Evolutionary conservation across 2,113 vertebrate species (phyloP).

Genomic region (Mesitornis unicolor): DNA sequence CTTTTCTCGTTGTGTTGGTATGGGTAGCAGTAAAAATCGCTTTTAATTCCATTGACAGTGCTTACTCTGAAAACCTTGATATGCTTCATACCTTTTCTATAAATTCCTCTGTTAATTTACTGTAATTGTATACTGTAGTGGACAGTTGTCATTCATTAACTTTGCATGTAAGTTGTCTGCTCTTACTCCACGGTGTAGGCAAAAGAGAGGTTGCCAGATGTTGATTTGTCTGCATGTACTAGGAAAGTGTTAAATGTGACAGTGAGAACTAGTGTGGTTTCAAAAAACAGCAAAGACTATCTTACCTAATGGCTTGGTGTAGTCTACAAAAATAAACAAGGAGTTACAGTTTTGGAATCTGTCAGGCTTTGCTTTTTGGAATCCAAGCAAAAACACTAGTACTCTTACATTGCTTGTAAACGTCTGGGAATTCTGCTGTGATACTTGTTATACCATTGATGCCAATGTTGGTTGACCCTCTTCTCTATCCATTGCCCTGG

Average conservation of each 20-base stretch:
- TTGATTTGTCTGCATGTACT: neutral
- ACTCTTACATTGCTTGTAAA: neutral
- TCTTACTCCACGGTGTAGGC: neutral
- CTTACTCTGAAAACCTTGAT: neutral
- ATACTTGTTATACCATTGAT: neutral
- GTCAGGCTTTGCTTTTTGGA: neutral
- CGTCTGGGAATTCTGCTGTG: neutral
- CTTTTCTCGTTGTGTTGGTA: rapidly evolving
- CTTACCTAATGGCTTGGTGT: neutral
- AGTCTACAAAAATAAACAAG: neutral
- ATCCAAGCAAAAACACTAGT: neutral
- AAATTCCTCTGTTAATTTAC: neutral
- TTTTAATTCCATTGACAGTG: neutral
- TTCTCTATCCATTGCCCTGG: neutral
- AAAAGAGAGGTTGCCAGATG: neutral
- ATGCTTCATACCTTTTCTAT: neutral
- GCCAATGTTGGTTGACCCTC: neutral
- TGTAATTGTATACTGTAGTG: neutral
- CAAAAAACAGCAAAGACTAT: neutral
- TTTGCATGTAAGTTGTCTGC: neutral
- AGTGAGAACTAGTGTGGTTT: neutral
- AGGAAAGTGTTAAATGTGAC: neutral
- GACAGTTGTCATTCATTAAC: neutral
- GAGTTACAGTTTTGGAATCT: neutral
- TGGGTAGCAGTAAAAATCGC: rapidly evolving